phyloP scores from a whole-genome alignment of 2,888 invertebrate genomes.

The Morpho deidamia region DNA sequence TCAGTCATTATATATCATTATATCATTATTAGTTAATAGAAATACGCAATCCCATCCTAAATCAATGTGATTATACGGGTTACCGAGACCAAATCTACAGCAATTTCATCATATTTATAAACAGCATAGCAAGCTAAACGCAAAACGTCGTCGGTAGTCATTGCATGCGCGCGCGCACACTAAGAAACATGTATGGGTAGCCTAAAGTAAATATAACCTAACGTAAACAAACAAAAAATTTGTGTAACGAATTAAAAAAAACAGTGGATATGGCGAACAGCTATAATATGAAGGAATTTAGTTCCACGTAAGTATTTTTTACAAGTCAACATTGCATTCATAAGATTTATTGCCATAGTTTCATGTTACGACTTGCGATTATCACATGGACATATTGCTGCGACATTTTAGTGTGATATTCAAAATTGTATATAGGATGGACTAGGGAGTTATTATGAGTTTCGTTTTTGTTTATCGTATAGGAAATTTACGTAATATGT shows the following conservation, averaged over 20 bases:
- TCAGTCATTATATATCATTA: too few relatives aligned
- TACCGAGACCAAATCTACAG: conserved; percentile 2
- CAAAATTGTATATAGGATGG: too few relatives aligned
- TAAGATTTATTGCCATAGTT: too few relatives aligned
- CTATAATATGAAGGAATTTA: conserved; percentile 71
- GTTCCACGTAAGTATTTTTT: conserved; percentile 62
- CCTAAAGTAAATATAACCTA: conserved; percentile 8
- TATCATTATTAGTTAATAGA: too few relatives aligned
- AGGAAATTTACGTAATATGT: too few relatives aligned
- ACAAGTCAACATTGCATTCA: background rate
- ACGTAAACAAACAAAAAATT: conserved; percentile 31
- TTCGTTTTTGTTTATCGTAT: too few relatives aligned
- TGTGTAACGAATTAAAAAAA: conserved; percentile 12
- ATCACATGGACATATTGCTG: too few relatives aligned
- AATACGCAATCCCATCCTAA: too few relatives aligned
- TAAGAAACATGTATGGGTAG: conserved; percentile 44
- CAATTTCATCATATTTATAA: conserved; percentile 40
- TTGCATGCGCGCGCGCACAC: conserved; percentile 38
- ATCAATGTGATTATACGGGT: background rate
- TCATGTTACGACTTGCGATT: too few relatives aligned
- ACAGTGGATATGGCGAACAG: conserved; percentile 56
- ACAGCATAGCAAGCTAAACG: conserved; percentile 15
- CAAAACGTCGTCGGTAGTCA: conserved; percentile 31
- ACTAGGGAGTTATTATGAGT: too few relatives aligned
- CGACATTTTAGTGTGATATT: too few relatives aligned